A percentile compares a stretch with the other conserved stretches of the same genome.
These are phyloP conservation scores for Corynorhinus townsendii DNA, from an alignment of 2,113 vertebrate species.

Conservation along the genomic window DNA sequence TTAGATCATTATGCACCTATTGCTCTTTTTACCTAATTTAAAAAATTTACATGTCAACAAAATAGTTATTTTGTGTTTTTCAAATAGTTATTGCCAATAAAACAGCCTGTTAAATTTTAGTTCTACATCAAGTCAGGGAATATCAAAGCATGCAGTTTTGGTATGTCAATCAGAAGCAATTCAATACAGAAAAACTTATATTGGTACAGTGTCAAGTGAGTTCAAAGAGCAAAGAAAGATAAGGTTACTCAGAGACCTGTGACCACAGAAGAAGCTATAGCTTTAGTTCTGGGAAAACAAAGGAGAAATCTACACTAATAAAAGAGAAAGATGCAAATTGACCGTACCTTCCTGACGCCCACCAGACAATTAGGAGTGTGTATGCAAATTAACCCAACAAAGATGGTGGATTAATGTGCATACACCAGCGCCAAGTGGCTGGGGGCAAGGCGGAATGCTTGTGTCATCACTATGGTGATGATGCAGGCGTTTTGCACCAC, in stretches of 20 bases:
- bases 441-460: no score
- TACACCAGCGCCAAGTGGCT: no score
- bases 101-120: background rate
- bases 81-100: background rate
- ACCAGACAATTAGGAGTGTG: no score
- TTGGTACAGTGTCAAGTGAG: background rate
- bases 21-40: background rate
- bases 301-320: background rate
- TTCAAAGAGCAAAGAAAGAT: background rate
- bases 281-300: background rate
- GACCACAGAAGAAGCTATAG: background rate
- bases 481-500: no score
- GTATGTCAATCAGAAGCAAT: background rate
- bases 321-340: no score
- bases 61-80: background rate
- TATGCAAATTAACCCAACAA: no score
- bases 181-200: background rate
- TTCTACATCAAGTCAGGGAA: background rate
- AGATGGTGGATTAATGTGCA: no score
- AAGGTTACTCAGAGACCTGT: fast-evolving
- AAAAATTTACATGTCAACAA: background rate
- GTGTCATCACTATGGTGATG: no score
- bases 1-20: background rate
- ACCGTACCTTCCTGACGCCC: no score
- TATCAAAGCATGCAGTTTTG: background rate